Percentiles rank a stretch among this genome's conserved stretches.
phyloP scores from a whole-genome alignment of 2,888 invertebrate species.

The Ophion obscuratus region DNA sequence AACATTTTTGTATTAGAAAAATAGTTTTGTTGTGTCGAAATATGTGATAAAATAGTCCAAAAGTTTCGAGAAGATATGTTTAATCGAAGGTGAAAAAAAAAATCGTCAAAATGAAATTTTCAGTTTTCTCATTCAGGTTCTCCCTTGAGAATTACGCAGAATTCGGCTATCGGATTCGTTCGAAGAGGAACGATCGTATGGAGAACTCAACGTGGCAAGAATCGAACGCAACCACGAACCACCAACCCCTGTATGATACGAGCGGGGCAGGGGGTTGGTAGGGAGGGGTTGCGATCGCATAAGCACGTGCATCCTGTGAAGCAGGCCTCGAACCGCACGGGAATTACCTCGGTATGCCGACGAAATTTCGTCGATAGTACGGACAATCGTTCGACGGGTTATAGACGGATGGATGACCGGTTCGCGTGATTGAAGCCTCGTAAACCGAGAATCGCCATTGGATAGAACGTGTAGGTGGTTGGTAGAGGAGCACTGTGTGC shows the following conservation, averaged over 20 bases:
- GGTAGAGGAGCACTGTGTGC: not conserved
- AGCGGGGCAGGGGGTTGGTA: not conserved
- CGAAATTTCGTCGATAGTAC: slow-evolving; percentile 48
- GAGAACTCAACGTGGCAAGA: slow-evolving; percentile 5
- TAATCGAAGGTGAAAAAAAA: too few relatives aligned
- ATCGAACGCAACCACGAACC: slow-evolving; percentile 17
- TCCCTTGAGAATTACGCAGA: not conserved
- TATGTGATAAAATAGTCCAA: too few relatives aligned
- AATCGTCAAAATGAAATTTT: too few relatives aligned
- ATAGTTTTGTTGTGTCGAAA: too few relatives aligned
- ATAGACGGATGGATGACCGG: slow-evolving; percentile 45
- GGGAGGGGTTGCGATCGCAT: slow-evolving; percentile 9
- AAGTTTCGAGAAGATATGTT: too few relatives aligned
- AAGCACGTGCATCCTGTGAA: slow-evolving; percentile 37
- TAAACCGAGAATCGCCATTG: slow-evolving; percentile 61
- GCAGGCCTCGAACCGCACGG: slow-evolving; percentile 25
- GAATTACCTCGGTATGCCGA: slow-evolving; percentile 49
- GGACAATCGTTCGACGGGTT: slow-evolving; percentile 18
- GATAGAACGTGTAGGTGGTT: slow-evolving; percentile 22
- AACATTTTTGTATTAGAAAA: too few relatives aligned
- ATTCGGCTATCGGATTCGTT: not conserved
- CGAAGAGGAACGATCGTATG: not conserved
- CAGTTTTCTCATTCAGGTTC: not conserved
- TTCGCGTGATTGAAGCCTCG: slow-evolving; percentile 61
- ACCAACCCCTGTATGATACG: slow-evolving; percentile 19